Conservation (phyloP, 2,113 vertebrate species). For the Ictidomys tridecemlineatus region DNA sequence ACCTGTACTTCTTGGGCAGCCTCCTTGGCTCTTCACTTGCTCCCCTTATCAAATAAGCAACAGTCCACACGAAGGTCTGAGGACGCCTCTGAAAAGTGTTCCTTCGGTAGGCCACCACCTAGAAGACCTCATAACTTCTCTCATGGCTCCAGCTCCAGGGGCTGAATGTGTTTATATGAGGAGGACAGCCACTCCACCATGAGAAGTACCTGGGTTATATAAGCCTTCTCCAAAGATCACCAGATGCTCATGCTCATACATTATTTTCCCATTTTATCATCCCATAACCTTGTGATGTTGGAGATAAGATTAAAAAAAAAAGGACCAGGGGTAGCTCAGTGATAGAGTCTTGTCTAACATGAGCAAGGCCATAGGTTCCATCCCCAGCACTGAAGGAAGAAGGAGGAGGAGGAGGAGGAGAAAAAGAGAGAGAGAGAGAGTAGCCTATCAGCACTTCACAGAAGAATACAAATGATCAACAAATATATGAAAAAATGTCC, state of each 20-base stretch:
- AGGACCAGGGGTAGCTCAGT: background rate
- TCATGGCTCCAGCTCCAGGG: background rate
- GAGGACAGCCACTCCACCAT: background rate
- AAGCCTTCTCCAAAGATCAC: constrained; percentile 1
- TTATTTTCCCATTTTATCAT: constrained; percentile 3
- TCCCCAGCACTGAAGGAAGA: background rate
- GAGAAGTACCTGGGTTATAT: background rate
- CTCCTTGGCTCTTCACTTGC: background rate
- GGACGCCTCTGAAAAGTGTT: background rate
- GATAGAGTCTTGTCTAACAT: background rate
- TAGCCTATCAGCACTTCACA: no score
- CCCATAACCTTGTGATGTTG: background rate
- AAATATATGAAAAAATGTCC: no score
- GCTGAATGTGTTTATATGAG: background rate
- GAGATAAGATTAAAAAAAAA: background rate
- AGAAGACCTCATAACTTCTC: background rate
- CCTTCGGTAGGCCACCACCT: background rate
- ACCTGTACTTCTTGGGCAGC: background rate
- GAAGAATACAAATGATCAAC: no score
- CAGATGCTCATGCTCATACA: background rate
- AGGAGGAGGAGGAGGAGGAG: background rate
- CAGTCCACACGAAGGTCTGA: background rate
- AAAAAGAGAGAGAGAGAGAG: background rate
- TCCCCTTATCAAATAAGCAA: background rate
- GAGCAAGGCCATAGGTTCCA: background rate